Evolutionary conservation across 2,888 invertebrate genomes (phyloP).

Genomic region (Archips crataeganus): DNA sequence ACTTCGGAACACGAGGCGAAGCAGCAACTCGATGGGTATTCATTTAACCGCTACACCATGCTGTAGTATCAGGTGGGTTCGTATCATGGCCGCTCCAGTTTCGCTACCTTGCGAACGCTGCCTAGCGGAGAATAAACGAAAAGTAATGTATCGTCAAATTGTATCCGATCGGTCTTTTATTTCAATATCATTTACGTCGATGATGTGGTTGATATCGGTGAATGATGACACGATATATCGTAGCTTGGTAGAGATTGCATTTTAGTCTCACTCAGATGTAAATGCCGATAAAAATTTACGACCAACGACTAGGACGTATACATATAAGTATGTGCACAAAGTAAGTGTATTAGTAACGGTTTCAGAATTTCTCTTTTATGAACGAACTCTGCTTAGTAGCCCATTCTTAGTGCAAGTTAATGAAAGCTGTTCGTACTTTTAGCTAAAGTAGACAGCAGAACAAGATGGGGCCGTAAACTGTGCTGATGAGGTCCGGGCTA

Average conservation of each 20-base stretch:
- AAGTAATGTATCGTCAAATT: conserved; percentile 34
- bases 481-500: conserved; percentile 9
- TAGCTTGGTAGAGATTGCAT: background rate
- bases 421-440: background rate
- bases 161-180: conserved; percentile 16
- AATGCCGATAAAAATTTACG: background rate
- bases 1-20: conserved; percentile 47
- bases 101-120: conserved; percentile 9
- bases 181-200: conserved; percentile 14
- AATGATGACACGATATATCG: background rate
- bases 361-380: conserved; percentile 8
- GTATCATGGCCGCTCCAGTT: conserved; percentile 26
- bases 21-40: conserved; percentile 38
- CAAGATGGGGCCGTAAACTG: conserved; percentile 2
- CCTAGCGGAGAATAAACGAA: conserved; percentile 21
- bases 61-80: conserved; percentile 29
- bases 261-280: background rate
- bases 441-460: conserved; percentile 8
- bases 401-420: conserved; percentile 4
- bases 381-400: background rate
- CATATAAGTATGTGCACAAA: background rate
- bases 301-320: background rate
- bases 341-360: conserved; percentile 6
- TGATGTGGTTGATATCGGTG: conserved; percentile 8
- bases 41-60: conserved; percentile 34